Evolutionary conservation across 2,888 invertebrate genomes (phyloP), one percentile per base, ranked within the genome.

Genomic region (Rhynchonema sp.): DNA sequence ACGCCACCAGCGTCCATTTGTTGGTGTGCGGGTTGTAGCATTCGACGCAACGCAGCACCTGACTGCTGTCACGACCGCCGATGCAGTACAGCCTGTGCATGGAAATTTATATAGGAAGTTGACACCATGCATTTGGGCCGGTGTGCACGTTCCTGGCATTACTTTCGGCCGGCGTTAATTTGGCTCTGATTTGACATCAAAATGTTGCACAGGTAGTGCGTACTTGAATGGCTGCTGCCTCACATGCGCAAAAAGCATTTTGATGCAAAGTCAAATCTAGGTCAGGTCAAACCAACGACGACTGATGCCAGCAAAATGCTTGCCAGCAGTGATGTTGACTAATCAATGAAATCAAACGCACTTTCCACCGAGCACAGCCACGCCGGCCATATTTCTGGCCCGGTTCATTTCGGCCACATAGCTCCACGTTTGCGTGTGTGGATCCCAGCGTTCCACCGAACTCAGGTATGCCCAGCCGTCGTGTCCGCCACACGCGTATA

Each of bases 381-480:
- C 87, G 38, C 90, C 91, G 63, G 88, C 88, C 25, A 90, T 89
- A 66, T 85, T 86, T 57, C 92, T 81, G 72, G 87, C 85, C 61
- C 84, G 84, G 61, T 83, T 82, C 90, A 91, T 90, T 1, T 88
- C 83, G 2, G 87, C 83, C 62, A 91, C 87, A 70, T 84, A 85
- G 66, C 84, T 86, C 91, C 91, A 92, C 62, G 84, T 82, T 61
- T 86, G 81, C 1, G 87, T 83, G 62, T 83, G 81, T 20, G 90
- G 87, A 77, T 91, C 90, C 86, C 88, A 91, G 74, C 83, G 79
- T 77, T 92, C 92, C 0, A 90, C 91, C 0, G 89, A 87, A 74
- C 87, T 89, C 55, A 91, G 79, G 73, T 90, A 91, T 69, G 88
- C 88, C 88, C 88, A 88, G 25, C 89, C 91, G 74, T 92, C 91